Evolutionary conservation across 2,797 vertebrate genomes (phyloP), one percentile per base, ranked within the genome.

Genomic region (Myiotriccus ornatus): DNA sequence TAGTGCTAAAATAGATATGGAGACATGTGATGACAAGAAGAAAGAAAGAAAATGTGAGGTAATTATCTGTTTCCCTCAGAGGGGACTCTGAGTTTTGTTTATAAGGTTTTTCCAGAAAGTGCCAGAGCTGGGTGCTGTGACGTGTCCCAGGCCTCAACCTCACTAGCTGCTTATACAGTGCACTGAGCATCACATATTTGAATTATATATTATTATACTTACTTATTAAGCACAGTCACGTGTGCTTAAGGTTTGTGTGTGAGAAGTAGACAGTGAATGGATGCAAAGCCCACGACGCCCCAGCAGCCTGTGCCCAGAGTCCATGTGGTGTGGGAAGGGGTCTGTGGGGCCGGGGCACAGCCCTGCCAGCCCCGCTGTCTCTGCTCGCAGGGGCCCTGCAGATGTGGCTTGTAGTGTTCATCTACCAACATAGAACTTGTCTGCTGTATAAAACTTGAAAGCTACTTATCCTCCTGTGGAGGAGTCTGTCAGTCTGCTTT

Each of bases 241-340:
- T 11, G 23, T 64, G 12, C 23, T 74, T 15, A 34, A 39, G 14
- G 14, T 70, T 77, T 25, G 13, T 34, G 7, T 2, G 1, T 57
- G 70, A 78, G 80, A 37, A 32, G n/a, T 43, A 60, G 57, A 55
- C 60, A 41, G 14, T 0, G 1, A 25, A 11, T 1, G 30, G 50
- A 14, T 0, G 2, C 21, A 18, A 49, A 74, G 7, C 0, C 1
- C 21, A 39, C n/a, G 37, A 23, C 9, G 28, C 0, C 2, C 6
- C 10, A 39, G 14, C 1, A 3, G 27, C 30, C 6, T 9, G 13
- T 28, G 5, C 12, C 32, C 41, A 69, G 55, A 21, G 28, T 9
- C 64, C 41, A 19, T 63, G n/a, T 28, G 53, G 28, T 39, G 43
- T 22, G 22, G 17, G 10, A 75, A 46, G 46, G 44, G 12, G 73